These are phyloP conservation scores for Trichopoda pennipes DNA, from an alignment of 2,888 invertebrate species.

Conservation along the genomic window DNA sequence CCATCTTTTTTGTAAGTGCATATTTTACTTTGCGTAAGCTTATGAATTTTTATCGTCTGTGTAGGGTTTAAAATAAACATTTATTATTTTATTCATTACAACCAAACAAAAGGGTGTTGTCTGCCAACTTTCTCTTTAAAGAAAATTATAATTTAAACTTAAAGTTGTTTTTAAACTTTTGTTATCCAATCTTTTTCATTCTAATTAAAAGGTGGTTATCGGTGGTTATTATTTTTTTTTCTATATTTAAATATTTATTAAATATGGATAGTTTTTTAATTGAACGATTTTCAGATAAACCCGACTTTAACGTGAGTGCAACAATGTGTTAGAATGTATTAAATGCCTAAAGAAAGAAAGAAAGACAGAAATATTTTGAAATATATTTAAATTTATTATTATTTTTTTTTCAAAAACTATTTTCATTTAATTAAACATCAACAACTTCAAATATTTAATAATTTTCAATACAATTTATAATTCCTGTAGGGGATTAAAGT, in stretches of 20 bases:
- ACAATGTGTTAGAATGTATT: too few species aligned
- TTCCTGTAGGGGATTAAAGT: constrained; percentile 7
- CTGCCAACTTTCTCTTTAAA: constrained; percentile 62
- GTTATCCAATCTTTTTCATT: background rate
- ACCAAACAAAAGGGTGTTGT: constrained; percentile 31
- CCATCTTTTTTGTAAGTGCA: constrained; percentile 1
- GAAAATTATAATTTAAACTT: constrained; percentile 51
- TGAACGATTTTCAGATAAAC: constrained; percentile 47
- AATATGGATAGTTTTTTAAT: constrained; percentile 63
- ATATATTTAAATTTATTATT: too few species aligned
- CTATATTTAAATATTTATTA: background rate
- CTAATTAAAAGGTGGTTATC: constrained; percentile 31
- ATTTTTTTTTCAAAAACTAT: too few species aligned
- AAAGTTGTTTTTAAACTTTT: background rate
- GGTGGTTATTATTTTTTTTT: background rate
- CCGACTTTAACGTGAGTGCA: too few species aligned
- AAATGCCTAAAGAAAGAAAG: too few species aligned
- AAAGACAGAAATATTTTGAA: too few species aligned
- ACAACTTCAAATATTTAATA: too few species aligned
- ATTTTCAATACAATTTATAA: too few species aligned
- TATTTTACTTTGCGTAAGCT: background rate
- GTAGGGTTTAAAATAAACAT: constrained; percentile 45
- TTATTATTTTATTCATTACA: constrained; percentile 4
- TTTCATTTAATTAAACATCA: too few species aligned
- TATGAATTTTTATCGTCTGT: constrained; percentile 14